Percentiles rank a stretch among this genome's conserved stretches.
phyloP scores from a whole-genome alignment of 2,888 invertebrate genomes.

The Apotomis turbidana region DNA sequence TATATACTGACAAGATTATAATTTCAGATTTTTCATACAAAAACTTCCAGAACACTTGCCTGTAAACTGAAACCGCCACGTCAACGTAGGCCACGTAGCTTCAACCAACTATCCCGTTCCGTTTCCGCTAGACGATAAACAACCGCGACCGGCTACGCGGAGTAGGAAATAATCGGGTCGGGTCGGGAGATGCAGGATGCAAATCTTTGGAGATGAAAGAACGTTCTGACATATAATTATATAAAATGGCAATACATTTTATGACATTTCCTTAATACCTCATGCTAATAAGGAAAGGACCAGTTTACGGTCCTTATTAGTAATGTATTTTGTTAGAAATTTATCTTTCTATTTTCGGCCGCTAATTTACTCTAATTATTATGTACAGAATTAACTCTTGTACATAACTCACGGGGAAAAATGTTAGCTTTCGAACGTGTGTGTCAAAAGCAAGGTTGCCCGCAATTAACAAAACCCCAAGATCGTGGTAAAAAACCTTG shows the following conservation, averaged over 20 bases:
- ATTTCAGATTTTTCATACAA: conserved; percentile 7
- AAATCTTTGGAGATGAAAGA: conserved; percentile 16
- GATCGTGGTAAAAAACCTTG: no score
- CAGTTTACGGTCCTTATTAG: no score
- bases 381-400: no score
- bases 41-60: conserved; percentile 33
- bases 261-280: no score
- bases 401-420: background rate
- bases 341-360: no score
- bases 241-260: background rate
- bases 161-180: conserved; percentile 14
- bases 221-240: conserved; percentile 26
- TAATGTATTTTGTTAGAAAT: no score
- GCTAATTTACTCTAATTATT: no score
- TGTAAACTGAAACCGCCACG: conserved; percentile 60
- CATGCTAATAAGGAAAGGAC: no score
- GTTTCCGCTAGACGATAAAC: conserved; percentile 54
- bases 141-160: conserved; percentile 50
- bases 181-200: conserved; percentile 17
- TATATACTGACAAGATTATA: background rate
- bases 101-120: conserved; percentile 61
- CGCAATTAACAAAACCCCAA: background rate
- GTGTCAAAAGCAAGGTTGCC: conserved; percentile 10
- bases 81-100: conserved; percentile 68
- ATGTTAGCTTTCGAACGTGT: conserved; percentile 1